Evolutionary conservation across 1,140 invertebrate species (phyloP), one percentile per base, ranked within the genome.

Genomic region (Proctacanthus coquilletti): DNA sequence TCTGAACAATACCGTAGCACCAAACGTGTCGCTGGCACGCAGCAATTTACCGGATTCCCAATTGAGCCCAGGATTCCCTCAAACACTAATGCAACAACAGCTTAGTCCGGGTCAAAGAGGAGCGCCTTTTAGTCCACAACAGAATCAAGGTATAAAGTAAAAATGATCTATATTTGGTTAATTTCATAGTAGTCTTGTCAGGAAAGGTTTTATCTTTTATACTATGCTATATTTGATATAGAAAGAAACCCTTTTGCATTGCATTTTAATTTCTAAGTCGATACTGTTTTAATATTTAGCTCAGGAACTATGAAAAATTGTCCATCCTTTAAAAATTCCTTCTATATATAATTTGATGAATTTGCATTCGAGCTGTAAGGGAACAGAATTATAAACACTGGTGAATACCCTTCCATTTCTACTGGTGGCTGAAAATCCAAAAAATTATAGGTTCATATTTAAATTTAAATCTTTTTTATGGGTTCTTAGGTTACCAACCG

Each of bases 1-100:
- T 45, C 64, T 86, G 42, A 85, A 84, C 53, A 79, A 75, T 49
- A 74, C 75, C n/a, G 78, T 81, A 41, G 80, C 81, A 15, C 80
- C 77, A 6, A 86, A 86, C 61, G 82, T 87, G 6, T 75, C 81
- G 18, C 60, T 69, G 20, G 63, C 80, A 64, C 66, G 77, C 42
- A 75, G 70, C 18, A 80, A 71, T 60, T 68, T 79, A 45, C 68
- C 76, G 45, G 79, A 82, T 55, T 72, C 77, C 15, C 77, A 81
- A 61, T 65, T 78, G 23, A 79, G 76, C 46, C 75, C 76, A 20
- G 68, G 66, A 50, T 80, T 74, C 56, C 46, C 56, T 9, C 57
- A 57, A 38, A 51, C 43, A 4, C 36, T 60, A 41, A 50, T 58
- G 46, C 53, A 62, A 45, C 57, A 60, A 38, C 56, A 60, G 35